Evolutionary conservation across 2,888 invertebrate species (phyloP).

Genomic region (Drosophila rubida): DNA sequence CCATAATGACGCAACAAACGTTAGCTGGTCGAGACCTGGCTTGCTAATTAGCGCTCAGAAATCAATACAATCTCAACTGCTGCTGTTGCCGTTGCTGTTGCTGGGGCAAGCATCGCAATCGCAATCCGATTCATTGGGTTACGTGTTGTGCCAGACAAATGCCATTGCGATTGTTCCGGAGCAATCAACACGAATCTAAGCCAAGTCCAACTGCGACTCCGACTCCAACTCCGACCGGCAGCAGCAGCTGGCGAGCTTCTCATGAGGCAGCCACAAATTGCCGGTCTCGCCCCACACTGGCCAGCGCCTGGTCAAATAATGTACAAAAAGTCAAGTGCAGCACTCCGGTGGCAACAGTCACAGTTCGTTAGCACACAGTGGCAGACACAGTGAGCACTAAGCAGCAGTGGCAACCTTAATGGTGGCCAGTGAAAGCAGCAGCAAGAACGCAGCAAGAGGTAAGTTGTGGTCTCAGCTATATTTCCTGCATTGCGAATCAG

Average conservation of each 20-base stretch:
- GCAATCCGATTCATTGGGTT: constrained; percentile 37
- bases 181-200: constrained; percentile 56
- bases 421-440: constrained; percentile 14
- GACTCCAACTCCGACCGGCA: constrained; percentile 43
- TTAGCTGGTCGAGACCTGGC: constrained; percentile 4
- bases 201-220: not conserved
- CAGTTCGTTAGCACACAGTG: constrained; percentile 57
- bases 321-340: constrained; percentile 72
- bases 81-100: not conserved
- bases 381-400: constrained; percentile 12
- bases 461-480: constrained; percentile 44
- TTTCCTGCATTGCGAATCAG: constrained; percentile 35
- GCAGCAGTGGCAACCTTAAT: not conserved
- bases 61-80: constrained; percentile 61
- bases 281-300: constrained; percentile 32
- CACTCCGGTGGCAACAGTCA: constrained; percentile 55
- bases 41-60: constrained; percentile 65
- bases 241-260: constrained; percentile 72
- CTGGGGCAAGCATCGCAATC: constrained; percentile 42
- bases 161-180: constrained; percentile 51
- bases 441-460: constrained; percentile 19
- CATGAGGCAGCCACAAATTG: constrained; percentile 42
- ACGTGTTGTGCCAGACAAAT: constrained; percentile 44
- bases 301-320: constrained; percentile 9
- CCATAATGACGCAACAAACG: constrained; percentile 49